These are phyloP conservation scores for Dasyornis broadbenti DNA, from an alignment of 2,113 vertebrate genomes.

Conservation along the genomic window DNA sequence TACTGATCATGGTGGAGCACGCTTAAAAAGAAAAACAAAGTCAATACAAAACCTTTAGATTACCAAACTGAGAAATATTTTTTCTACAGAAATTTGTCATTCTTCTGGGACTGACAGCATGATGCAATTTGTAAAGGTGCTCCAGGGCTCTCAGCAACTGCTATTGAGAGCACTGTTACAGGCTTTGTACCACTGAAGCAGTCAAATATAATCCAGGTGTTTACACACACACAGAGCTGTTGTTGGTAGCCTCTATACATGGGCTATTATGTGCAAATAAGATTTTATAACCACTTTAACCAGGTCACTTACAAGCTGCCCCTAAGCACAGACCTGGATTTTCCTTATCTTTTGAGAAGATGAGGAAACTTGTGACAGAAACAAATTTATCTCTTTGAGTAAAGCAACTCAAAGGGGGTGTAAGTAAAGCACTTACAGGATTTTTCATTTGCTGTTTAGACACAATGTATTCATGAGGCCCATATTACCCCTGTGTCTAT, in stretches of 20 bases:
- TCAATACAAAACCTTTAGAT: background rate
- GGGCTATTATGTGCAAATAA: background rate
- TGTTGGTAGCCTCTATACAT: background rate
- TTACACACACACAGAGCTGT: background rate
- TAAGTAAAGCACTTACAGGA: background rate
- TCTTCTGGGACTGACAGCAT: background rate
- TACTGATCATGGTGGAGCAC: conserved; percentile 36
- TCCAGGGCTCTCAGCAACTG: background rate
- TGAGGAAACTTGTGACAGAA: background rate
- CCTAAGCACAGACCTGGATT: background rate
- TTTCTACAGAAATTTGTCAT: background rate
- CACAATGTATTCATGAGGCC: background rate
- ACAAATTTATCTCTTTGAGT: background rate
- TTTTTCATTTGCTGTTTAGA: background rate
- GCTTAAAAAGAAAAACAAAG: conserved; percentile 32
- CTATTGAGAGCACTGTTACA: background rate
- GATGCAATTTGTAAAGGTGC: conserved; percentile 28
- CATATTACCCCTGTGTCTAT: background rate
- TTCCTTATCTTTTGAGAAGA: background rate
- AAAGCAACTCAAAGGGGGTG: background rate
- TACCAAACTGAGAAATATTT: background rate
- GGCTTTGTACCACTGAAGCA: background rate
- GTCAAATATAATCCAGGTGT: conserved; percentile 36
- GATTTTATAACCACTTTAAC: background rate
- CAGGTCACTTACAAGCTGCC: background rate